Evolutionary conservation across 1,140 invertebrate species (phyloP).

Genomic region (Drosophila littoralis): DNA sequence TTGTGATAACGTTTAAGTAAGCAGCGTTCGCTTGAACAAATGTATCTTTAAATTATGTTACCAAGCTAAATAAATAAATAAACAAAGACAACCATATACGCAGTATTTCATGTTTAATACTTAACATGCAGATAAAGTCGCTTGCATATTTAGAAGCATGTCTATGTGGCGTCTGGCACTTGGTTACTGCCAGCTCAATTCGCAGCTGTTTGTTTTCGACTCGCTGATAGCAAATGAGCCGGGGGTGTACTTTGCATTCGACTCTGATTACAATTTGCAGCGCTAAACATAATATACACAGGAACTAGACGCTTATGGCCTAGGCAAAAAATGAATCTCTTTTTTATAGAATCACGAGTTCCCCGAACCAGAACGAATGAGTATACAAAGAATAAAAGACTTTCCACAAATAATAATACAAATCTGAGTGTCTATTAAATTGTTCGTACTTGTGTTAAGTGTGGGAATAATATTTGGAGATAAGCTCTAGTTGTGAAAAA

Average conservation of each 20-base stretch:
- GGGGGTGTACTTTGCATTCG: constrained; percentile 53
- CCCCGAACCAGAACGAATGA: not conserved
- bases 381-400: not conserved
- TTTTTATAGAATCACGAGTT: not conserved
- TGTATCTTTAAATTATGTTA: constrained; percentile 75
- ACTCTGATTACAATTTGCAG: constrained; percentile 20
- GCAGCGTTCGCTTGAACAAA: constrained; percentile 64
- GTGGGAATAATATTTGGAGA: not conserved
- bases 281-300: not conserved
- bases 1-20: constrained; percentile 80
- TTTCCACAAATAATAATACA: not conserved
- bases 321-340: no score
- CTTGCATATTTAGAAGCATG: not conserved
- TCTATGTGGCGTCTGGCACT: constrained; percentile 18
- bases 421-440: not conserved
- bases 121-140: constrained; percentile 34
- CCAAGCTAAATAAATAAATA: constrained; percentile 69
- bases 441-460: not conserved
- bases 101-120: constrained; percentile 33
- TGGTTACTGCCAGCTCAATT: not conserved
- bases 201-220: constrained; percentile 32
- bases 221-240: constrained; percentile 42
- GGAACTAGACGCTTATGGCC: no score
- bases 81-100: constrained; percentile 48
- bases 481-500: not conserved